phyloP scores from a whole-genome alignment of 2,888 invertebrate genomes.

The Barypeithes pellucidus region DNA sequence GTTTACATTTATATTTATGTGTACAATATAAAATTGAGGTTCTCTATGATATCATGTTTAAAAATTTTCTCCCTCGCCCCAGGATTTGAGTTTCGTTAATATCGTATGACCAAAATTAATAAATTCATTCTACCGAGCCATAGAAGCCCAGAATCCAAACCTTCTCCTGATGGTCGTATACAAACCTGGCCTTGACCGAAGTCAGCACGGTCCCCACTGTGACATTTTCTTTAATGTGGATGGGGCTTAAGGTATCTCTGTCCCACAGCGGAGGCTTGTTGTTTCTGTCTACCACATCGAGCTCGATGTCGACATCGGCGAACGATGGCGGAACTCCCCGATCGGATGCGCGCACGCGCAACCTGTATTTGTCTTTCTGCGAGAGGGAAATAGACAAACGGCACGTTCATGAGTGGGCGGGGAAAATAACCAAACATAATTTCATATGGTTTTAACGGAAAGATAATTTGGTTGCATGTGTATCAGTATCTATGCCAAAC shows the following conservation, averaged over 20 bases:
- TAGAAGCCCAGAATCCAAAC: slow-evolving; percentile 15
- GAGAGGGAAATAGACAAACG: slow-evolving; percentile 53
- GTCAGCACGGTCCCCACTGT: slow-evolving; percentile 99
- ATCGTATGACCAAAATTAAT: too few species aligned
- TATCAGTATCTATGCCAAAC: slow-evolving; percentile 12
- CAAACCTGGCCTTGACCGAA: slow-evolving; percentile 98
- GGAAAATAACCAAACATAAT: slow-evolving; percentile 50
- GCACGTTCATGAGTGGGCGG: slow-evolving; percentile 51
- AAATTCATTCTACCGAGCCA: neutral
- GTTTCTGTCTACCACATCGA: slow-evolving; percentile 98
- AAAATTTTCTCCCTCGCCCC: too few species aligned
- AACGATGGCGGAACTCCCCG: slow-evolving; percentile 92
- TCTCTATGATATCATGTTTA: too few species aligned
- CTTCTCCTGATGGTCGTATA: slow-evolving; percentile 71
- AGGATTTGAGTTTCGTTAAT: too few species aligned
- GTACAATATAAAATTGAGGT: too few species aligned
- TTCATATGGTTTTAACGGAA: slow-evolving; percentile 41
- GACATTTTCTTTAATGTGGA: slow-evolving; percentile 98
- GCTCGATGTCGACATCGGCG: slow-evolving; percentile 97
- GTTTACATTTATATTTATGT: too few species aligned
- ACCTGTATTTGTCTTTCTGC: slow-evolving; percentile 96
- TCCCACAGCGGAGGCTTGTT: slow-evolving; percentile 99
- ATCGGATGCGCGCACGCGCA: slow-evolving; percentile 97
- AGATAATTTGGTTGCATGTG: slow-evolving; percentile 25
- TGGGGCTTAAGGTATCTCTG: slow-evolving; percentile 95